These are phyloP conservation scores for Leptarthrus brevirostris DNA, from an alignment of 2,888 invertebrate species.

Conservation along the genomic window DNA sequence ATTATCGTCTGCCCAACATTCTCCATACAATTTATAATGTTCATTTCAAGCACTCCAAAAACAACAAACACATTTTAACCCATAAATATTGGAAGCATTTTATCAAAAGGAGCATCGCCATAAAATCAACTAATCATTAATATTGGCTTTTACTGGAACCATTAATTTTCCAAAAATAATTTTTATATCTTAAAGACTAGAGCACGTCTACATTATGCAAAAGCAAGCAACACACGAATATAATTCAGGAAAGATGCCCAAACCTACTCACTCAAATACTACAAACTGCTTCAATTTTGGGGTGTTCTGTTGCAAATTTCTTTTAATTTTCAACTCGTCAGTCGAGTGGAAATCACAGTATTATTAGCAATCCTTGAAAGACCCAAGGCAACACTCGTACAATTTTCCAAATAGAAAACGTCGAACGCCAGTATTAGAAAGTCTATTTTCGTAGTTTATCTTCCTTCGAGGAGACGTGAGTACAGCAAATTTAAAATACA, in stretches of 20 bases:
- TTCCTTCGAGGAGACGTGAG: conserved; percentile 20
- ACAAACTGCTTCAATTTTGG: conserved; percentile 15
- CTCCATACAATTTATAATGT: no score
- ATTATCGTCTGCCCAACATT: no score
- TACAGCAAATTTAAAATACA: conserved; percentile 17
- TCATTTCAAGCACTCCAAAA: no score
- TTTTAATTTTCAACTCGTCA: conserved; percentile 11
- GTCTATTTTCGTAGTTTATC: conserved; percentile 35
- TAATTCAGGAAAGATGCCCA: not conserved
- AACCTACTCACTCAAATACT: conserved; percentile 23
- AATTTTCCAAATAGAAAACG: conserved; percentile 27
- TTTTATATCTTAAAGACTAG: not conserved
- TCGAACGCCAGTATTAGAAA: conserved; percentile 14
- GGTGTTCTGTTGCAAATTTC: conserved; percentile 19
- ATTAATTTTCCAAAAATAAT: not conserved
- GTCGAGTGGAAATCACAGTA: conserved; percentile 32
- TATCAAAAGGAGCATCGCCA: not conserved
- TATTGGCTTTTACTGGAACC: not conserved
- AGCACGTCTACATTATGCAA: not conserved
- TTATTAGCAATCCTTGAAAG: conserved; percentile 43
- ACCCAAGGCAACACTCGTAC: conserved; percentile 11
- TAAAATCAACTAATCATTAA: not conserved
- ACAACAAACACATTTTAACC: no score
- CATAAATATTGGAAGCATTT: not conserved
- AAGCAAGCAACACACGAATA: not conserved